phyloP scores from a whole-genome alignment of 1,140 invertebrate genomes.

The Drosophila nebulosa region DNA sequence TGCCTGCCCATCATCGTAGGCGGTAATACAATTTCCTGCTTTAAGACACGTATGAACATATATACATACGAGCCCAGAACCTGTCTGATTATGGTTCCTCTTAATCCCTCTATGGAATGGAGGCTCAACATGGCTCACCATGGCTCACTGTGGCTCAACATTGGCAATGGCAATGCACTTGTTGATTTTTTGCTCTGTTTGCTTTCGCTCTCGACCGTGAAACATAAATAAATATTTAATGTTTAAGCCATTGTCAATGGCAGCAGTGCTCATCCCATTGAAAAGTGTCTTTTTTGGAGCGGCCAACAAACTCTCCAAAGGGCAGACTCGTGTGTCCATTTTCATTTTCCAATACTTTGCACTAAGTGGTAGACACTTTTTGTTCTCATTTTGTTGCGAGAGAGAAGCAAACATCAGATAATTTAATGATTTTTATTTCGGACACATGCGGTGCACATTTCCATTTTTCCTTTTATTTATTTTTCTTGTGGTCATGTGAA shows the following conservation, averaged over 20 bases:
- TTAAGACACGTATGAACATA: slow-evolving; percentile 1
- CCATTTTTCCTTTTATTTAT: neutral
- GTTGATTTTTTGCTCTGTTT: slow-evolving; percentile 42
- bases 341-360: slow-evolving; percentile 36
- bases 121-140: slow-evolving; percentile 15
- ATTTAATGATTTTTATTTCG: slow-evolving; percentile 14
- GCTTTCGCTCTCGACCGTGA: slow-evolving; percentile 24
- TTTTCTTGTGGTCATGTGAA: neutral
- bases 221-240: slow-evolving; percentile 68
- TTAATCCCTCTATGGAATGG: neutral
- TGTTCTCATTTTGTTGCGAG: no score
- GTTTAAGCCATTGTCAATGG: slow-evolving; percentile 35
- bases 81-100: neutral
- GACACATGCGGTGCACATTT: slow-evolving; percentile 9
- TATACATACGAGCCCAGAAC: no score
- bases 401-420: slow-evolving; percentile 34
- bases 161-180: slow-evolving; percentile 26
- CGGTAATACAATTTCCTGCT: slow-evolving; percentile 37
- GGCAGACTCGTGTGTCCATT: slow-evolving; percentile 40
- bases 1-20: slow-evolving; percentile 29
- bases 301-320: slow-evolving; percentile 36
- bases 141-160: slow-evolving; percentile 18
- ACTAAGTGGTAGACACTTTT: slow-evolving; percentile 22
- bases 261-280: neutral
- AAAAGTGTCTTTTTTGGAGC: slow-evolving; percentile 22